A percentile compares a stretch with the other conserved stretches of the same genome.
Conservation (phyloP, 2,113 vertebrate genomes). For the Coracopsis vasa region DNA sequence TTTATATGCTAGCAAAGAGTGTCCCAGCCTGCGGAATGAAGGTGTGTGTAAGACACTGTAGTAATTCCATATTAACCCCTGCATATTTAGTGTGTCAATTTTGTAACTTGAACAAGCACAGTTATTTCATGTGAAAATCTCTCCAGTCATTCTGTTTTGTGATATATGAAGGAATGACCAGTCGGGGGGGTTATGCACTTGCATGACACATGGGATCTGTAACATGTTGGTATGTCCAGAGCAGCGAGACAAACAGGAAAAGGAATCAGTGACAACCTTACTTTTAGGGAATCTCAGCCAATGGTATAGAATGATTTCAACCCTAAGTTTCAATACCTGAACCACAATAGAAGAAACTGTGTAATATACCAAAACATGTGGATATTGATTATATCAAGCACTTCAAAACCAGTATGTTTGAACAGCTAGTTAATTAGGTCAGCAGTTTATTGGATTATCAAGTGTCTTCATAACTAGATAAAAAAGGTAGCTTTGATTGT, state of each 20-base stretch:
- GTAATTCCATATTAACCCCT: not conserved
- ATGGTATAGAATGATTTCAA: not conserved
- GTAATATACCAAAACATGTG: not conserved
- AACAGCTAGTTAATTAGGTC: not conserved
- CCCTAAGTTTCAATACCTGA: not conserved
- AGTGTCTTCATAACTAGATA: not conserved
- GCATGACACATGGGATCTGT: not conserved
- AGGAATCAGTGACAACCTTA: not conserved
- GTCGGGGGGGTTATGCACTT: accelerated
- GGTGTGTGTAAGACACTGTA: not conserved
- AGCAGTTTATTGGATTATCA: not conserved
- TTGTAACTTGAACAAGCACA: not conserved
- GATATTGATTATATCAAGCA: not conserved
- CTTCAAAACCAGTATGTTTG: not conserved
- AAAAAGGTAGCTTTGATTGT: not conserved
- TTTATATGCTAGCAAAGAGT: not conserved
- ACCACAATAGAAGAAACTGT: not conserved
- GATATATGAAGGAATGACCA: not conserved
- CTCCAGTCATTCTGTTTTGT: not conserved
- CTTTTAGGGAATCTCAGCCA: not conserved
- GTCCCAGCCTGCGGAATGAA: not conserved
- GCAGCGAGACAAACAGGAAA: not conserved
- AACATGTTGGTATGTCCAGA: not conserved
- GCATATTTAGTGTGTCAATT: not conserved
- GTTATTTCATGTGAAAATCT: not conserved